Conservation (phyloP, 2,113 vertebrate species). For the Colinus virginianus region DNA sequence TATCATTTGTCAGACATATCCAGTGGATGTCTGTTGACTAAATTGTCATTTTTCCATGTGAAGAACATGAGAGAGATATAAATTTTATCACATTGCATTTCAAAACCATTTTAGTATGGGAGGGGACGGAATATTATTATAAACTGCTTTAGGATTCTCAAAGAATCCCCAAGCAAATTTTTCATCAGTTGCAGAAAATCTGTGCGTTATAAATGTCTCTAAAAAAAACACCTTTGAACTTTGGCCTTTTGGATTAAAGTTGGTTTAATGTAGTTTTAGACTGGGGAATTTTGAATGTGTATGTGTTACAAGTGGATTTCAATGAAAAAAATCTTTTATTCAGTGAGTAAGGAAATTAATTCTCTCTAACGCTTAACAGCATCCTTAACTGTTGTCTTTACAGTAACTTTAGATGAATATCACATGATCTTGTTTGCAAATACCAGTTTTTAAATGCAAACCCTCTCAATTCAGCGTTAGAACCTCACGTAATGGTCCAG, state of each 20-base stretch:
- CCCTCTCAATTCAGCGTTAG: neutral
- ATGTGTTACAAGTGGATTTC: neutral
- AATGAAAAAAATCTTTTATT: neutral
- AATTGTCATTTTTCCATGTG: slow-evolving; percentile 41
- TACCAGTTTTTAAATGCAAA: neutral
- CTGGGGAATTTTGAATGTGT: neutral
- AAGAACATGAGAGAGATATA: slow-evolving; percentile 48
- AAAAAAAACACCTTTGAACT: neutral
- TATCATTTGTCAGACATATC: neutral
- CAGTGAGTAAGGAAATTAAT: neutral
- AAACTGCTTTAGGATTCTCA: slow-evolving; percentile 32
- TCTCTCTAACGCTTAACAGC: neutral
- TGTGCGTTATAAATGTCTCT: neutral
- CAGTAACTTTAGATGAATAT: neutral
- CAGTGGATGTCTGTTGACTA: neutral
- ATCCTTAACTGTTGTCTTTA: neutral
- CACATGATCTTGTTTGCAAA: neutral
- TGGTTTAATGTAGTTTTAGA: neutral
- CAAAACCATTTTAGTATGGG: slow-evolving; percentile 52
- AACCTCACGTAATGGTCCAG: neutral
- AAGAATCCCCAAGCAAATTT: slow-evolving; percentile 41
- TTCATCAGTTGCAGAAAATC: neutral
- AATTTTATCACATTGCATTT: slow-evolving; percentile 56
- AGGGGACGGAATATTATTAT: slow-evolving; percentile 54
- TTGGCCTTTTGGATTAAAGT: neutral